Evolutionary conservation across 2,888 invertebrate species (phyloP), one percentile per base, ranked within the genome.

Genomic region (Acanthopleura granulata): DNA sequence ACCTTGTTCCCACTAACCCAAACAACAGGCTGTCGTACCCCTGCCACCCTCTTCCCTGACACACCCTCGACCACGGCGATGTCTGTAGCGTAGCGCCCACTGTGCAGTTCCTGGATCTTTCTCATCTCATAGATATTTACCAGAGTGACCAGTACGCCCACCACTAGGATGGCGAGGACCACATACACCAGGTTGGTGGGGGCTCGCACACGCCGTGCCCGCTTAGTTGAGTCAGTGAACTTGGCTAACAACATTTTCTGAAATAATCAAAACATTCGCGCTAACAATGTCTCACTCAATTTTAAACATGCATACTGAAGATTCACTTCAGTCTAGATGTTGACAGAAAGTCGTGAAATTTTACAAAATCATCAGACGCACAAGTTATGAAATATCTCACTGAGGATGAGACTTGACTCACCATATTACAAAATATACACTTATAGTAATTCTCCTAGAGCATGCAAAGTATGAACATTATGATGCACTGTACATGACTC

Each of bases 81-180:
- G 40, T 40, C 40, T 9, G 40, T 9, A 4, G 22, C 25, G 0
- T 76, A 72, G 22, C 80, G 79, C 18, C 81, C 78, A 4, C 72
- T 69, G 74, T 87, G 85, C 49, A 87, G 86, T n/a, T 78, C 82
- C 76, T 82, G 87, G 79, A 89, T 84, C 73, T 84, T 82, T 49
- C 86, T 84, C 16, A 89, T 82, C 78, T 89, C 84, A 72, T 87
- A 88, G 71, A 89, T 84, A 78, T 89, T 89, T 40, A 89, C 80
- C 4, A 84, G 49, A 1, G 84, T 86, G 22, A 89, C 77, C 29
- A 86, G 72, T 11, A 88, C 73, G 0, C 89, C 88, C 12, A 87
- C 74, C 18, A 77, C 62, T 40, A 89, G 78, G 18, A 88, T 79
- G 1, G 80, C 75, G 11, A 79, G 76, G 1, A 86, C 84, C 14